These are phyloP conservation scores for Vidua chalybeata DNA, from an alignment of 2,113 vertebrate genomes.

Conservation along the genomic window DNA sequence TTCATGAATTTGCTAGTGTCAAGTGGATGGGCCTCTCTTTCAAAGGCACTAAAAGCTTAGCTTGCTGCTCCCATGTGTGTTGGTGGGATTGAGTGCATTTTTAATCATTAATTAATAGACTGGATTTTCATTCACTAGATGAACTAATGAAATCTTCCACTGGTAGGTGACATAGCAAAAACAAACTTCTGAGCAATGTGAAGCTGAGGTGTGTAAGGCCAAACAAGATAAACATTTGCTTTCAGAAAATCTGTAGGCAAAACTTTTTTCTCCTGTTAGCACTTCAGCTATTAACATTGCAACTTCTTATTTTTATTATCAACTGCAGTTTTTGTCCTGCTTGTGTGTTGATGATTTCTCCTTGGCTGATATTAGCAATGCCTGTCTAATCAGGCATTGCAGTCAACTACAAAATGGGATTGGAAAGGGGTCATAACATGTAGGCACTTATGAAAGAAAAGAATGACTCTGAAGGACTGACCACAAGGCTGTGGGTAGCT, in stretches of 20 bases:
- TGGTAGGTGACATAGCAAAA: neutral
- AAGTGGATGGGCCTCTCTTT: neutral
- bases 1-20: neutral
- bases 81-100: neutral
- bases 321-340: neutral
- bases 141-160: neutral
- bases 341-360: neutral
- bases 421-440: neutral
- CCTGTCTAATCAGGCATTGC: neutral
- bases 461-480: constrained; percentile 55
- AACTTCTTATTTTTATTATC: neutral
- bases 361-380: neutral
- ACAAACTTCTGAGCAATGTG: neutral
- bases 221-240: neutral
- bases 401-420: neutral
- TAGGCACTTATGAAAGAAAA: constrained; percentile 1
- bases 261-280: neutral
- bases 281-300: neutral
- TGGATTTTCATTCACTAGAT: neutral
- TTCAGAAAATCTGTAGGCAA: neutral
- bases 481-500: constrained; percentile 69
- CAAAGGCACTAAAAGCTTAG: neutral
- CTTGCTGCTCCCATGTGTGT: neutral
- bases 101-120: neutral
- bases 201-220: neutral